These are phyloP conservation scores for Cryptus viduatorius DNA, from an alignment of 2,888 invertebrate genomes.

Conservation along the genomic window DNA sequence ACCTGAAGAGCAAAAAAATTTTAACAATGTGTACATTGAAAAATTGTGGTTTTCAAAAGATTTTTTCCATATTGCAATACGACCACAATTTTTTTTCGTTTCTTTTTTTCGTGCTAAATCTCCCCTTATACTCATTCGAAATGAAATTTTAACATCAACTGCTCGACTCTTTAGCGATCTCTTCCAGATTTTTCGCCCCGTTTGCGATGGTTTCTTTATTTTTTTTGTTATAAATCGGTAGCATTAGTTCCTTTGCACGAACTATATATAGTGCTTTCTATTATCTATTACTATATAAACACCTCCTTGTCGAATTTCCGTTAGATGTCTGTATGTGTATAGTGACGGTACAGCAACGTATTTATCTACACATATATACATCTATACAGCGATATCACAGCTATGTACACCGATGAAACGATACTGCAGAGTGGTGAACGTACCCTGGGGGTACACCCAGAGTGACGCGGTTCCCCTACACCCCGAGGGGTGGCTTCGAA, in stretches of 20 bases:
- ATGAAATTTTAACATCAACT: not conserved
- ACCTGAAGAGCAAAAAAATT: slow-evolving; percentile 83
- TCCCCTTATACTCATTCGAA: too few species aligned
- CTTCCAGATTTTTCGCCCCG: not conserved
- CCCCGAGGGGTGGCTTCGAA: slow-evolving; percentile 48
- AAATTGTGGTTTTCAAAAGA: not conserved
- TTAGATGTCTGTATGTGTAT: not conserved
- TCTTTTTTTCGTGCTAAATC: too few species aligned
- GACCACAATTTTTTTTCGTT: too few species aligned
- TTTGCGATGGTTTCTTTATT: not conserved
- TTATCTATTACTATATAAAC: not conserved
- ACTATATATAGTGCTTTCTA: not conserved
- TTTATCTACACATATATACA: not conserved
- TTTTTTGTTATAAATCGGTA: not conserved
- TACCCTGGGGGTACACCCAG: slow-evolving; percentile 29
- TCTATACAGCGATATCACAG: not conserved
- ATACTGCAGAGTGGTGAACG: slow-evolving; percentile 36
- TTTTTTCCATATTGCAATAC: too few species aligned
- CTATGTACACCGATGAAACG: slow-evolving; percentile 38
- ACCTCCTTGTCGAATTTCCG: not conserved
- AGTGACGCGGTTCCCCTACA: slow-evolving; percentile 18
- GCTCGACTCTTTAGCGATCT: not conserved
- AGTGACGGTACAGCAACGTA: not conserved
- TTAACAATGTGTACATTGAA: not conserved
- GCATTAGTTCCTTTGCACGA: not conserved